phyloP scores from a whole-genome alignment of 2,888 invertebrate genomes.

The Macropis europaea region DNA sequence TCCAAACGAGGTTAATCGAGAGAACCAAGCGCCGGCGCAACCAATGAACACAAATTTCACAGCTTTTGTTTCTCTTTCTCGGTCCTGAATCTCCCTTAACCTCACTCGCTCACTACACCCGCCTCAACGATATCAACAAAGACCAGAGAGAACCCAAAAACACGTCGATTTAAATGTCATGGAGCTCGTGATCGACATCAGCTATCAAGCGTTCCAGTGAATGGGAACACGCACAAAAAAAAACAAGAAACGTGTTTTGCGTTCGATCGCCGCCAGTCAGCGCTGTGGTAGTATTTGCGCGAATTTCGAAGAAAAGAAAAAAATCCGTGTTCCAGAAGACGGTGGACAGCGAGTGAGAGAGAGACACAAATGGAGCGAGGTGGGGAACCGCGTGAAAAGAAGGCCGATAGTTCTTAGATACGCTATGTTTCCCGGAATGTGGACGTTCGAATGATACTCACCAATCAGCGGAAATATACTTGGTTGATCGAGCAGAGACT shows the following conservation, averaged over 20 bases:
- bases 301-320: constrained; percentile 53
- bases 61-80: constrained; percentile 19
- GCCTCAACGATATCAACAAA: background rate
- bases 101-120: no score
- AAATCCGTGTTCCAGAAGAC: constrained; percentile 23
- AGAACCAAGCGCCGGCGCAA: constrained; percentile 76
- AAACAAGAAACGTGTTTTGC: constrained; percentile 10
- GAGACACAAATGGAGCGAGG: background rate
- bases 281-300: constrained; percentile 66
- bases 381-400: no score
- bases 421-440: no score
- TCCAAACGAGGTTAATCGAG: constrained; percentile 78
- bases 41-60: constrained; percentile 58
- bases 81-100: no score
- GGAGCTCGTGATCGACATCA: no score
- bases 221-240: background rate
- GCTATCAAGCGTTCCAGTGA: no score
- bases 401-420: no score
- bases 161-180: constrained; percentile 20
- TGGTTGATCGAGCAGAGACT: constrained; percentile 92
- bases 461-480: constrained; percentile 79
- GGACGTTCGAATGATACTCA: no score
- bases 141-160: background rate
- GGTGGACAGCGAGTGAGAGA: background rate
- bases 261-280: constrained; percentile 58